phyloP scores from a whole-genome alignment of 2,888 invertebrate genomes.

The Augochlorella aurata region DNA sequence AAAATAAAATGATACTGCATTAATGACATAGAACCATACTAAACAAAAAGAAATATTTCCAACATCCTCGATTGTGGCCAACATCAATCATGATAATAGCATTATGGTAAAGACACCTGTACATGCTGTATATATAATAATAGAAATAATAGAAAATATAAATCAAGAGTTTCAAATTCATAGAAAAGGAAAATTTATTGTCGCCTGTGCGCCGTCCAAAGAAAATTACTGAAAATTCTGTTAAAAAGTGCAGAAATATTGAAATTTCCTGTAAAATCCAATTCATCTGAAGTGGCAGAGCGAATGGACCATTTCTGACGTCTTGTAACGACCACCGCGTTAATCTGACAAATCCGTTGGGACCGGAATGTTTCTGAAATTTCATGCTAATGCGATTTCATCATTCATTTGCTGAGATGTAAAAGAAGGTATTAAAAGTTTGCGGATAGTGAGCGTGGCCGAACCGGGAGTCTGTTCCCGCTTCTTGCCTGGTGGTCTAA shows the following conservation, averaged over 20 bases:
- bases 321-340: not conserved
- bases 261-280: not conserved
- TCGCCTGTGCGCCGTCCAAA: no score
- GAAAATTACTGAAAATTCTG: not conserved
- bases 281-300: not conserved
- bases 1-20: no score
- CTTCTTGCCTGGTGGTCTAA: conserved; percentile 55
- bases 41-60: no score
- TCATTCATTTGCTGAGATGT: not conserved
- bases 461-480: conserved; percentile 44
- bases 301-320: not conserved
- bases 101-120: no score
- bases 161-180: no score
- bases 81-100: no score
- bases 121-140: no score
- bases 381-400: conserved; percentile 5
- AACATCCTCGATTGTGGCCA: no score
- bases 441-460: not conserved
- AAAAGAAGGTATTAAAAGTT: conserved; percentile 20
- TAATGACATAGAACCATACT: no score
- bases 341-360: not conserved
- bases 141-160: no score
- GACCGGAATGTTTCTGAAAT: not conserved
- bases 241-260: not conserved
- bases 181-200: no score